These are phyloP conservation scores for Hemistola chrysoprasaria DNA, from an alignment of 2,888 invertebrate species.

Conservation along the genomic window DNA sequence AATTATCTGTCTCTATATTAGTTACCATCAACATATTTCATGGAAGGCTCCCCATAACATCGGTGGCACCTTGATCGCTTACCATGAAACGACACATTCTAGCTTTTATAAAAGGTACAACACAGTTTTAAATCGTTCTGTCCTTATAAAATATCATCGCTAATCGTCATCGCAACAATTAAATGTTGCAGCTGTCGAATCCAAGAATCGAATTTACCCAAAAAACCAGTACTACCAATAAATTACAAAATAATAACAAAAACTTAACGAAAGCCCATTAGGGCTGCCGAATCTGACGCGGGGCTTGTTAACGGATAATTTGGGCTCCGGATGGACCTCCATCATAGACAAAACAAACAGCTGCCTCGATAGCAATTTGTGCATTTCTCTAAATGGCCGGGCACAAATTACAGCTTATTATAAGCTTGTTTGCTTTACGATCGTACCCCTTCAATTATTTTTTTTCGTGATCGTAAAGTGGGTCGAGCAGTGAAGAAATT, in stretches of 20 bases:
- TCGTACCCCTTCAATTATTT: slow-evolving; percentile 80
- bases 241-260: slow-evolving; percentile 75
- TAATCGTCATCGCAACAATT: slow-evolving; percentile 56
- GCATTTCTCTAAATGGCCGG: slow-evolving; percentile 82
- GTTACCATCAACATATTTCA: no score
- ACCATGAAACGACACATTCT: slow-evolving; percentile 1
- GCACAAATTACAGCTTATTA: slow-evolving; percentile 82
- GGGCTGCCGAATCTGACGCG: slow-evolving; percentile 82
- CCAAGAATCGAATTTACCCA: slow-evolving; percentile 59
- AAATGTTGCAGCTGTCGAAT: slow-evolving; percentile 70
- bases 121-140: slow-evolving; percentile 15
- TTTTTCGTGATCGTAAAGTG: slow-evolving; percentile 79
- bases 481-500: slow-evolving; percentile 78
- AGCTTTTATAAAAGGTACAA: neutral
- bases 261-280: slow-evolving; percentile 81
- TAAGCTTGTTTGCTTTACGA: slow-evolving; percentile 83
- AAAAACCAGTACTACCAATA: slow-evolving; percentile 72
- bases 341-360: slow-evolving; percentile 82
- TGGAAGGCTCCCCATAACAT: no score
- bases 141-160: slow-evolving; percentile 33
- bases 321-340: slow-evolving; percentile 74
- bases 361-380: slow-evolving; percentile 77
- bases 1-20: no score
- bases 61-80: neutral
- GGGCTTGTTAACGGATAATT: slow-evolving; percentile 80